Base-by-base conservation (phyloP, 1,140 invertebrate genomes). In the Druon quercuslanigerum region DNA sequence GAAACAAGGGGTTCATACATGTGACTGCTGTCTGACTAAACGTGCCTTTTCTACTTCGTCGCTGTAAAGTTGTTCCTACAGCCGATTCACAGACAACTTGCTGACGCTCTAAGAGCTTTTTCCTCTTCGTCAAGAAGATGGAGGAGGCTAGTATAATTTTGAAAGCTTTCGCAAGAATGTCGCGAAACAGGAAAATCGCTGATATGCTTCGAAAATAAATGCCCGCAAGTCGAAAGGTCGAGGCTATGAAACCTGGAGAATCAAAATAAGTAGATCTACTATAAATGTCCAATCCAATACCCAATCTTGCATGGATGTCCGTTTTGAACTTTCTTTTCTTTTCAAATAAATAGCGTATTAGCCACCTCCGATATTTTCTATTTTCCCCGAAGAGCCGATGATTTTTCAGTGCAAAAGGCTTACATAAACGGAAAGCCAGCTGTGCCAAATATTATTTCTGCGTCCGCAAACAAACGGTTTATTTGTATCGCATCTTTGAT, bases 381-480 rank as follows among this genome's bases (percentile, higher is more conserved):
- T 46, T 46, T 46, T 46, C 40, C 40, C 7, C 40, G 7, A 46
- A 7, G 7, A 46, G 11, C 40, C 40, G 40, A 9, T 46, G 40
- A 46, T 46, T 46, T 40, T 46, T 46, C 40, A n/a, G 51, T 14
- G 1, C 17, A 56, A 51, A n/a, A 20, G 40, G 79, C 74, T 84
- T 84, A 82, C 76, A 84, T 81, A 84, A 84, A 82, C 77, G 73
- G 77, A 78, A 78, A 72, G 33, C 73, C 66, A 71, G 50, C 71
- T 50, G 79, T 84, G 83, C 83, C 83, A 84, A 84, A 84, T 82
- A 82, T 84, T 84, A 84, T 84, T 84, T 84, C 77, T 79, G 77
- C 81, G 50, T 79, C 77, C 66, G 50, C 73, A 82, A 82, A 79
- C 72, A 79, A 83, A 79, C 75, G 75, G n/a, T 6, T 17, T 17